Evolutionary conservation across 2,888 invertebrate genomes (phyloP).

Genomic region (Eurois occulta): DNA sequence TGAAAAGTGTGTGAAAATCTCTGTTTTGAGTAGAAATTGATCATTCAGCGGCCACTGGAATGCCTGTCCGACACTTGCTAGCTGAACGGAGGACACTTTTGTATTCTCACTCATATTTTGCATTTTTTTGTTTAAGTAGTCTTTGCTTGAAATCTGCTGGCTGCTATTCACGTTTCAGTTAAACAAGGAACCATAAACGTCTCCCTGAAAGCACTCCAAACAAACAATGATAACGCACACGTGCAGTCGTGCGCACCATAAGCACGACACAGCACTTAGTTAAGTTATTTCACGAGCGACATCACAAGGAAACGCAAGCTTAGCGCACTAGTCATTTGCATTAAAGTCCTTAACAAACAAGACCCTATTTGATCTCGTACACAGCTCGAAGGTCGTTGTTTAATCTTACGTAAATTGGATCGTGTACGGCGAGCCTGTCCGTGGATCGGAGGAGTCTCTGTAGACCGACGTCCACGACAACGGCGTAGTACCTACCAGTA

Average conservation of each 20-base stretch:
- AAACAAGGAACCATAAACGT: neutral
- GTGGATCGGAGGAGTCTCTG: slow-evolving; percentile 5
- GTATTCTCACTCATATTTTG: neutral
- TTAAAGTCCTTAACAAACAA: slow-evolving; percentile 20
- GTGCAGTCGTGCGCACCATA: neutral
- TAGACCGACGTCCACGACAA: neutral
- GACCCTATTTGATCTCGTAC: slow-evolving; percentile 8
- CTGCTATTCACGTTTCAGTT: neutral
- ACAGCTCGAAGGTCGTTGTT: neutral
- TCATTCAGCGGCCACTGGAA: neutral
- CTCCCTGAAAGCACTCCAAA: no score
- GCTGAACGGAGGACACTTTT: neutral
- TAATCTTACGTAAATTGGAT: slow-evolving; percentile 45
- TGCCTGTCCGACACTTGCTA: neutral
- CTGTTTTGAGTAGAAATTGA: neutral
- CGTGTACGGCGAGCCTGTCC: slow-evolving; percentile 30
- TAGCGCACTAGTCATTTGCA: slow-evolving; percentile 8
- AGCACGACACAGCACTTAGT: neutral
- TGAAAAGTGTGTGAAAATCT: neutral
- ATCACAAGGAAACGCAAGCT: neutral
- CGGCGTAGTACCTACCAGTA: neutral
- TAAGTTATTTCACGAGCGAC: slow-evolving; percentile 18
- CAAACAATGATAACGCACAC: neutral
- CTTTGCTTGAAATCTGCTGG: neutral
- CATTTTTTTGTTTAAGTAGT: neutral